A percentile compares a stretch with the other conserved stretches of the same genome.
Conservation (phyloP, 1,140 invertebrate species). For the Danaus plexippus region DNA sequence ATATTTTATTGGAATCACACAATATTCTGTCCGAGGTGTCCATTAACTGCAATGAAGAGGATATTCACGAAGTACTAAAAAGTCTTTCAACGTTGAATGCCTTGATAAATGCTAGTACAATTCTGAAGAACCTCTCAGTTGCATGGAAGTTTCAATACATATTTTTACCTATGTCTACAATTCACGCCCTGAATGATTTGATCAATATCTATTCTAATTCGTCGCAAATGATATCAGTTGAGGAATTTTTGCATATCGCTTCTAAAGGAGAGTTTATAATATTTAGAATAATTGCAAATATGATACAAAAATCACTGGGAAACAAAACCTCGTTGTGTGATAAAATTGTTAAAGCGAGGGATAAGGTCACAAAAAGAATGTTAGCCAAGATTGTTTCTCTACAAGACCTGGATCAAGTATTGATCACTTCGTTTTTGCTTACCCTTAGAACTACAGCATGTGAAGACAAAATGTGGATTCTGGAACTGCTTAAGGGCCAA, state of each 20-base stretch:
- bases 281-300: slow-evolving; percentile 40
- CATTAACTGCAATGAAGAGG: slow-evolving; percentile 45
- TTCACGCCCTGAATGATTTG: slow-evolving; percentile 48
- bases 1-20: slow-evolving; percentile 37
- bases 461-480: slow-evolving; percentile 36
- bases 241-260: slow-evolving; percentile 23
- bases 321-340: slow-evolving; percentile 13
- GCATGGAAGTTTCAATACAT: slow-evolving; percentile 64
- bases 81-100: slow-evolving; percentile 45
- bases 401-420: slow-evolving; percentile 53
- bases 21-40: slow-evolving; percentile 45
- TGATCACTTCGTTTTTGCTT: slow-evolving; percentile 45
- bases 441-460: slow-evolving; percentile 30
- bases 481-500: slow-evolving; percentile 46
- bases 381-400: slow-evolving; percentile 39
- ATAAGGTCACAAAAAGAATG: slow-evolving; percentile 36
- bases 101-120: slow-evolving; percentile 42
- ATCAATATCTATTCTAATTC: slow-evolving; percentile 41
- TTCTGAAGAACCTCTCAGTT: slow-evolving; percentile 51
- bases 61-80: slow-evolving; percentile 45
- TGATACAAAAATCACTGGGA: slow-evolving; percentile 16
- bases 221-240: slow-evolving; percentile 13
- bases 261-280: slow-evolving; percentile 43
- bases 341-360: slow-evolving; percentile 23
- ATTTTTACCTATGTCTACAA: slow-evolving; percentile 57